Evolutionary conservation across 2,113 vertebrate genomes (phyloP).

Genomic region (Caloenas nicobarica): DNA sequence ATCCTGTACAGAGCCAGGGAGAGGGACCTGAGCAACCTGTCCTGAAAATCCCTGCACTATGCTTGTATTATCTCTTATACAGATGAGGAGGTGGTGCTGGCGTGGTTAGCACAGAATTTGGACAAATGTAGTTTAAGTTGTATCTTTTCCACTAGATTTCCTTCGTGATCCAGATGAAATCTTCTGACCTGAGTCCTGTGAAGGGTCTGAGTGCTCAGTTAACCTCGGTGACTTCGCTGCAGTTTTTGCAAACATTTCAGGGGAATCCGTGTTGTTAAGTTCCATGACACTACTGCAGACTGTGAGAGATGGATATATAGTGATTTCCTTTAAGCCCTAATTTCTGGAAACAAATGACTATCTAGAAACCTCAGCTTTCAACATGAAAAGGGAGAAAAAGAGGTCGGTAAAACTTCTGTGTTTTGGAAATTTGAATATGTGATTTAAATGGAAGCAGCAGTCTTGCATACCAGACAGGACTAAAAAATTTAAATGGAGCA

Average conservation of each 20-base stretch:
- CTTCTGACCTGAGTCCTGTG: neutral
- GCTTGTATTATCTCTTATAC: neutral
- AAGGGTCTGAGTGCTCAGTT: neutral
- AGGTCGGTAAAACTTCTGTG: neutral
- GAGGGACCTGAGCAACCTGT: neutral
- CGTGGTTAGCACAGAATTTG: neutral
- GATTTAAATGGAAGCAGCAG: neutral
- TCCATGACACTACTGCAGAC: neutral
- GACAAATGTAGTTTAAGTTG: neutral
- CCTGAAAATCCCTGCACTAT: neutral
- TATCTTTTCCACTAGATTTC: neutral
- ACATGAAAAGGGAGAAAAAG: neutral
- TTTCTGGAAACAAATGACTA: conserved; percentile 21
- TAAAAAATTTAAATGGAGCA: neutral
- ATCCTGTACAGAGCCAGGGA: neutral
- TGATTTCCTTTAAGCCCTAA: neutral
- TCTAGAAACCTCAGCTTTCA: neutral
- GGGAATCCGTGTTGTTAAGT: neutral
- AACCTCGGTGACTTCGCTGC: neutral
- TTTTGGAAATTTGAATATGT: neutral
- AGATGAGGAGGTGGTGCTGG: neutral
- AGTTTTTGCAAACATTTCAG: neutral
- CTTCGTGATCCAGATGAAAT: neutral
- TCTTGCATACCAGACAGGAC: neutral
- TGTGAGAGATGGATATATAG: neutral